Evolutionary conservation across 2,888 invertebrate species (phyloP), one percentile per base, ranked within the genome.

Genomic region (Athalia circularis): DNA sequence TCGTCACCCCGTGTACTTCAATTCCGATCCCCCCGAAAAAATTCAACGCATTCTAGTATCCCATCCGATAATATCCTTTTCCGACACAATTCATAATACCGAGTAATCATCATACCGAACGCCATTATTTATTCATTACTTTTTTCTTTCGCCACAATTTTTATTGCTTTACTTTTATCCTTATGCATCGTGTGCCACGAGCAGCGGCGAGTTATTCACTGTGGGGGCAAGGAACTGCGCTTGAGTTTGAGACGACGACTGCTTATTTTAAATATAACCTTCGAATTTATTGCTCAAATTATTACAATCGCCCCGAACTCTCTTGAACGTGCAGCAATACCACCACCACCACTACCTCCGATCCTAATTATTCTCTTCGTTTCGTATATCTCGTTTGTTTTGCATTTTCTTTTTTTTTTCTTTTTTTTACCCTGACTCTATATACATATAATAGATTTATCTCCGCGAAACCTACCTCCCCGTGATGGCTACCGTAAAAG

Each of bases 221-320:
- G 5, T 52, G 72, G 59, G 72, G 72, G 72, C 72, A 72, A 72
- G 52, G 72, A 72, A 72, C 72, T 72, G 72, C 7, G 47, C n/a
- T 29, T 29, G 29, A 9, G 29, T 52, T 54, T 13, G 7, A 45
- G 47, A n/a, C 45, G 6, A 11, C n/a, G 47, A 11, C 59, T 72
- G 52, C 45, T 45, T 59, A 45, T 59, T 59, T 72, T 45, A 47
- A 59, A 59, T 59, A 59, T 72, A 59, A 72, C 72, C 72, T 72
- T 72, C 72, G 59, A 59, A 72, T 59, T 72, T 59, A 72, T 59
- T 57, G 47, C 59, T 29, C 1, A 29, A 29, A 29, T 29, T 29
- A 29, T 29, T 29, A 29, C 29, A 29, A 29, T 29, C 29, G 29
- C 29, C 29, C 29, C 29, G 29, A 29, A 29, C 29, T 29, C 29